phyloP scores from a whole-genome alignment of 2,113 vertebrate species.

The Argyrosomus japonicus region DNA sequence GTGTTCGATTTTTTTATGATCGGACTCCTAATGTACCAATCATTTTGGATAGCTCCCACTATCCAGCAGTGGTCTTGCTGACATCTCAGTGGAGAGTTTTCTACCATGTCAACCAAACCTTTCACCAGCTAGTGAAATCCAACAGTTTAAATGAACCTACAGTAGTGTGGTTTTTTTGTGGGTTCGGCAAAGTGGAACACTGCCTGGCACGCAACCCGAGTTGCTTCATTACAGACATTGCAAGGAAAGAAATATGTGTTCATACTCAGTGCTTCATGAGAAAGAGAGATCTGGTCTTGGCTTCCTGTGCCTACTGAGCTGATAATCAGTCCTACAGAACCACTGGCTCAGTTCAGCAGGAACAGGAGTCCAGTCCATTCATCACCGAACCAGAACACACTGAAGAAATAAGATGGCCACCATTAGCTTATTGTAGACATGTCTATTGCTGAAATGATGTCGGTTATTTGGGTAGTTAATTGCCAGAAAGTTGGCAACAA shows the following conservation, averaged over 20 bases:
- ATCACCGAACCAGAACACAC: slow-evolving; percentile 68
- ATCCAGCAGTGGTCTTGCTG: slow-evolving; percentile 18
- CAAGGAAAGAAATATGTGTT: not conserved
- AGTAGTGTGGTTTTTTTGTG: slow-evolving; percentile 26
- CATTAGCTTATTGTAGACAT: no score
- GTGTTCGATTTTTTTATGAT: slow-evolving; percentile 25
- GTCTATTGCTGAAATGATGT: not conserved
- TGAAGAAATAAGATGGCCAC: not conserved
- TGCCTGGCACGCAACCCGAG: slow-evolving; percentile 23
- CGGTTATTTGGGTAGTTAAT: no score
- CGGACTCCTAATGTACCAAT: not conserved
- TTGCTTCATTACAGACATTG: slow-evolving; percentile 18
- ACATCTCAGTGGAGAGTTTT: slow-evolving; percentile 21
- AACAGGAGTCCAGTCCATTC: slow-evolving; percentile 97
- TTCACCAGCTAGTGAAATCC: slow-evolving; percentile 40
- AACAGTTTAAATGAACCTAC: slow-evolving; percentile 28
- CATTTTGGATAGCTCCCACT: slow-evolving; percentile 4
- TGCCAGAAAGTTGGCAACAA: no score
- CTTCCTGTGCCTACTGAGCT: slow-evolving; percentile 99
- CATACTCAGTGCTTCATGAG: slow-evolving; percentile 9
- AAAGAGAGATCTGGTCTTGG: slow-evolving; percentile 84
- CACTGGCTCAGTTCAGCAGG: slow-evolving; percentile 99
- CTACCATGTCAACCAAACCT: slow-evolving; percentile 14
- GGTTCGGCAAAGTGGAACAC: slow-evolving; percentile 40
- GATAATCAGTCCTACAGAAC: slow-evolving; percentile 98